phyloP scores from a whole-genome alignment of 1,140 invertebrate genomes.

The Saccostrea cuccullata region DNA sequence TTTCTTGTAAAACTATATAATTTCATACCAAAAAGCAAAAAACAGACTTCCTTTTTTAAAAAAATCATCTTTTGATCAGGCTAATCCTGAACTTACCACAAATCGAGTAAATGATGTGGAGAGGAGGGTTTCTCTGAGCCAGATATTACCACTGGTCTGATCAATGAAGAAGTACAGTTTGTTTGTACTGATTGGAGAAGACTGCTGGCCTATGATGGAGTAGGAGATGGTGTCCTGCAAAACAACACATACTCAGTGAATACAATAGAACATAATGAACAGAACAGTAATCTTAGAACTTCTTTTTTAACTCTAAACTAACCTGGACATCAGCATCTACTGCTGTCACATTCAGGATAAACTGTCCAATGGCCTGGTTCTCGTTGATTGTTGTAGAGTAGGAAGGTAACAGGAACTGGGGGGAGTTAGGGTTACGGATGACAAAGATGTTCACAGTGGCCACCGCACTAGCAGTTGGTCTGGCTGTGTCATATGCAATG shows the following conservation, averaged over 20 bases:
- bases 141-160: slow-evolving; percentile 88
- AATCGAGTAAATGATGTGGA: slow-evolving; percentile 88
- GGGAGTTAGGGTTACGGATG: slow-evolving; percentile 88
- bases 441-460: slow-evolving; percentile 88
- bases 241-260: slow-evolving; percentile 33
- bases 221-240: slow-evolving; percentile 85
- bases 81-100: slow-evolving; percentile 81
- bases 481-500: slow-evolving; percentile 90
- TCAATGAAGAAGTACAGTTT: slow-evolving; percentile 90
- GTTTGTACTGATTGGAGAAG: slow-evolving; percentile 71
- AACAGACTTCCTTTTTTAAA: too few species aligned
- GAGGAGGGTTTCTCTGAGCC: slow-evolving; percentile 88
- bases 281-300: neutral
- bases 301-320: neutral
- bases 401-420: slow-evolving; percentile 85
- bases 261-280: neutral
- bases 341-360: slow-evolving; percentile 86
- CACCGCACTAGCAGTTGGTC: slow-evolving; percentile 91
- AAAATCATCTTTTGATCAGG: too few species aligned
- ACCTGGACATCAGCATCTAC: slow-evolving; percentile 51
- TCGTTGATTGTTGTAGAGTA: slow-evolving; percentile 90
- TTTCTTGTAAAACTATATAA: too few species aligned
- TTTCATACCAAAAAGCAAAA: too few species aligned
- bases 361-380: slow-evolving; percentile 85
- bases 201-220: slow-evolving; percentile 83